Evolutionary conservation across 1,140 invertebrate species (phyloP).

Genomic region (Plodia interpunctella): DNA sequence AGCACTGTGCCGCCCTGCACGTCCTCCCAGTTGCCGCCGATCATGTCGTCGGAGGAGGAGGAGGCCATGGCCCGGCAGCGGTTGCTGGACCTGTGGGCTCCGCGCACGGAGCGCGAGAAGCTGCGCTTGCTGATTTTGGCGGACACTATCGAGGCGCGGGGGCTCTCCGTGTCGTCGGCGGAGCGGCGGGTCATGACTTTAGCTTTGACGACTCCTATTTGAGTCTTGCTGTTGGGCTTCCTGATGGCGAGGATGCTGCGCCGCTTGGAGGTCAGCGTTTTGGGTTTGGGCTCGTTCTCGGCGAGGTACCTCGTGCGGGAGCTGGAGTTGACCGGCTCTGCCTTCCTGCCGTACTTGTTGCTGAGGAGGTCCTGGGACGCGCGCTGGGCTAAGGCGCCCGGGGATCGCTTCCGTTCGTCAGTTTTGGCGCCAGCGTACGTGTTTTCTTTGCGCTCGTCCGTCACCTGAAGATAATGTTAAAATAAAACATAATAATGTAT

Average conservation of each 20-base stretch:
- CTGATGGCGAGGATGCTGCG: conserved; percentile 57
- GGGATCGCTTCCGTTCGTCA: conserved; percentile 51
- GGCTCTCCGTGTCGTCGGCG: conserved; percentile 42
- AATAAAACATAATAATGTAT: too few relatives aligned
- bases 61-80: conserved; percentile 40
- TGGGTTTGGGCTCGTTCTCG: conserved; percentile 60
- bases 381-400: conserved; percentile 42
- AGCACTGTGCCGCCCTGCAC: conserved; percentile 36
- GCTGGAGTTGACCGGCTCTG: conserved; percentile 41
- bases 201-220: conserved; percentile 38
- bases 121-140: conserved; percentile 46
- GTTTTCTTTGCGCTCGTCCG: conserved; percentile 67
- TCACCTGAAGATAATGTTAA: too few relatives aligned
- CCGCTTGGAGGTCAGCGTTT: conserved; percentile 51
- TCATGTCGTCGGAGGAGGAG: conserved; percentile 42
- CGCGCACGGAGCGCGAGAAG: conserved; percentile 37
- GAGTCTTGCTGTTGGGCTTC: conserved; percentile 59
- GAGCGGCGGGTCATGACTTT: conserved; percentile 38
- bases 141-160: conserved; percentile 34
- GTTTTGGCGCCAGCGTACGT: conserved; percentile 55
- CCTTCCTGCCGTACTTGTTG: conserved; percentile 53
- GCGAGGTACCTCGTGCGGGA: conserved; percentile 45
- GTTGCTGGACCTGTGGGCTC: conserved; percentile 19
- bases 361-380: conserved; percentile 48
- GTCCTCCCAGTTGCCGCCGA: conserved; percentile 41